Evolutionary conservation across 1,140 invertebrate genomes (phyloP).

Genomic region (Rhysida immarginata): DNA sequence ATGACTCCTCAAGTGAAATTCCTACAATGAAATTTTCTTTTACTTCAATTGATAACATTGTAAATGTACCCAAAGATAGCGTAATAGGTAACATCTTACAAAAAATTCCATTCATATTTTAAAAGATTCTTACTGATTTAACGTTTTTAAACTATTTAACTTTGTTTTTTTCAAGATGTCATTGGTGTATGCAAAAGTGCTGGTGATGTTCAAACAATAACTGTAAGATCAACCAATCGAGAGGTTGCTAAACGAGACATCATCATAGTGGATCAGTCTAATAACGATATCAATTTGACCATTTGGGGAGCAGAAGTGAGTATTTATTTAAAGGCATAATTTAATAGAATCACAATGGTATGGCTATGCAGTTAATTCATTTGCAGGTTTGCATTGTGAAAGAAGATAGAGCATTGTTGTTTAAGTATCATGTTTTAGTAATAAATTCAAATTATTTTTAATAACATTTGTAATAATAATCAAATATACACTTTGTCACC

Average conservation of each 20-base stretch:
- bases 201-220: constrained; percentile 53
- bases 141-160: constrained; percentile 17
- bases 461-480: too few relatives aligned
- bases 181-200: constrained; percentile 71
- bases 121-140: background rate
- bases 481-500: too few relatives aligned
- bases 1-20: constrained; percentile 43
- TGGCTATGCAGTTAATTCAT: too few relatives aligned
- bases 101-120: constrained; percentile 1
- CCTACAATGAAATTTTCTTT: constrained; percentile 75
- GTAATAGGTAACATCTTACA: constrained; percentile 44
- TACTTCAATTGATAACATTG: constrained; percentile 56
- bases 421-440: background rate
- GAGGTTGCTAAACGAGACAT: constrained; percentile 83
- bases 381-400: background rate
- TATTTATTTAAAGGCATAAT: too few relatives aligned
- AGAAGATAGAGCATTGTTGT: background rate
- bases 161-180: constrained; percentile 63
- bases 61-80: constrained; percentile 44
- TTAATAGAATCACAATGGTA: constrained; percentile 1
- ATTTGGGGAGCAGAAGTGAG: constrained; percentile 37
- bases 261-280: constrained; percentile 67
- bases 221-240: constrained; percentile 51
- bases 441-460: too few relatives aligned
- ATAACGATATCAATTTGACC: constrained; percentile 49